Conservation (phyloP, 35 echinoderm and acorn worm genomes). For the Heliocidaris tuberculata region DNA sequence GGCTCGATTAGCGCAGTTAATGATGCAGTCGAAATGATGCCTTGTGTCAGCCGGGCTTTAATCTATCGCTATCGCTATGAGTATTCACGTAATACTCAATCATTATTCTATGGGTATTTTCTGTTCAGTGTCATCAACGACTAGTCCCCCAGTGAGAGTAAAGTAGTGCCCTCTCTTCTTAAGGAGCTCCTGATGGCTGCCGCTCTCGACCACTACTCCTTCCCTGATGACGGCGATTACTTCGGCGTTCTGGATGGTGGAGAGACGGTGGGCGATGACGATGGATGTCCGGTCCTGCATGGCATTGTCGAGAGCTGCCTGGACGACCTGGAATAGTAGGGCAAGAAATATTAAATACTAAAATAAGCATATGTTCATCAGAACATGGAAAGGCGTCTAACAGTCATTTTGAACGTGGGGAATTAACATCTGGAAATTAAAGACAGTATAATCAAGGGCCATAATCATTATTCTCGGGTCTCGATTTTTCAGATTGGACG, state of each 20-base stretch:
- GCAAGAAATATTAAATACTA: not conserved
- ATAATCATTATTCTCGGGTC: no score
- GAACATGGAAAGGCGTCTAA: no score
- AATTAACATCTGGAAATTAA: no score
- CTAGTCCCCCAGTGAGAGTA: slow-evolving; percentile 55
- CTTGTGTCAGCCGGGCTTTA: no score
- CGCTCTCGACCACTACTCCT: slow-evolving; percentile 67
- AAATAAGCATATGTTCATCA: not conserved
- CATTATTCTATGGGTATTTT: not conserved
- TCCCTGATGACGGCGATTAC: slow-evolving; percentile 73
- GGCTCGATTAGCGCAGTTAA: no score
- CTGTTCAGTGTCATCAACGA: not conserved
- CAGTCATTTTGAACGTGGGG: no score
- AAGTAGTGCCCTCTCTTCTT: slow-evolving; percentile 69
- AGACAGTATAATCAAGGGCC: no score
- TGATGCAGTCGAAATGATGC: no score
- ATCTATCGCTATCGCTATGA: no score
- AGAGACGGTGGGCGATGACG: slow-evolving; percentile 75
- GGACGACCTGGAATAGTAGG: slow-evolving; percentile 61
- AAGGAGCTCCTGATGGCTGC: slow-evolving; percentile 68
- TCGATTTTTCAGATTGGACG: no score
- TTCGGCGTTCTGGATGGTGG: slow-evolving; percentile 69
- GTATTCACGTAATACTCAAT: not conserved
- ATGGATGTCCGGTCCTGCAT: slow-evolving; percentile 78
- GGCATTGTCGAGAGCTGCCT: slow-evolving; percentile 70